Conservation (phyloP, 2,797 vertebrate species). For the Cygnus olor region DNA sequence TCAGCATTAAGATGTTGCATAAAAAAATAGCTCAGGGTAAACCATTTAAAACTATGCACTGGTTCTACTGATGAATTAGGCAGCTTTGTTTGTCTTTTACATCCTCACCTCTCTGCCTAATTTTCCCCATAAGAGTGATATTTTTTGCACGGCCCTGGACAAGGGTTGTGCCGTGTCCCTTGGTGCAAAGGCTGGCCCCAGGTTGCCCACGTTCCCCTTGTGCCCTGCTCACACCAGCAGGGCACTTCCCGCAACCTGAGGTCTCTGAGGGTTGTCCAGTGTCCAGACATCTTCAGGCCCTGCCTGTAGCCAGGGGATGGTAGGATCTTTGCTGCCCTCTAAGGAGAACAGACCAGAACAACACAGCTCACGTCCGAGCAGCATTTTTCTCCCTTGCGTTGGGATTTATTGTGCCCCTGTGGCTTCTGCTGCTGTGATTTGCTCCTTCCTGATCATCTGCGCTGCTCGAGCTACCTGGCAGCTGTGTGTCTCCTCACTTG, state of each 20-base stretch:
- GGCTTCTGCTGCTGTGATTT: not conserved
- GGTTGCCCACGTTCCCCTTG: not conserved
- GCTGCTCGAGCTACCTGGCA: not conserved
- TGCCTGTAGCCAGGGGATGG: not conserved
- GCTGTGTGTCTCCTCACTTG: not conserved
- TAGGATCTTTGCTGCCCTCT: not conserved
- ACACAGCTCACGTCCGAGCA: fast-evolving
- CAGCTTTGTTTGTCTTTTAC: not conserved
- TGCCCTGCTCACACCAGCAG: not conserved
- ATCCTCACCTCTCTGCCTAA: not conserved
- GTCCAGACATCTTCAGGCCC: not conserved
- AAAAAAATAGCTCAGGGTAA: not conserved
- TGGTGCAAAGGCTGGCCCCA: not conserved
- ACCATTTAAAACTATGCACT: not conserved
- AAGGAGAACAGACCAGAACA: not conserved
- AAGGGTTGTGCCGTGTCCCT: not conserved
- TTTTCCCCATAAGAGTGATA: not conserved
- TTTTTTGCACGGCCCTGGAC: not conserved
- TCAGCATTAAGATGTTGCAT: not conserved
- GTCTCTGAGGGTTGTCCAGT: not conserved
- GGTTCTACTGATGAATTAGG: not conserved
- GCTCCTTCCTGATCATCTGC: not conserved
- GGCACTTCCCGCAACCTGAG: not conserved
- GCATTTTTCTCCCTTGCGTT: not conserved
- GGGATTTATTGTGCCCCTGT: not conserved